A percentile compares a stretch with the other conserved stretches of the same genome.
Evolutionary conservation across 1,140 invertebrate genomes (phyloP).

Genomic region (Platorchestia sp.): DNA sequence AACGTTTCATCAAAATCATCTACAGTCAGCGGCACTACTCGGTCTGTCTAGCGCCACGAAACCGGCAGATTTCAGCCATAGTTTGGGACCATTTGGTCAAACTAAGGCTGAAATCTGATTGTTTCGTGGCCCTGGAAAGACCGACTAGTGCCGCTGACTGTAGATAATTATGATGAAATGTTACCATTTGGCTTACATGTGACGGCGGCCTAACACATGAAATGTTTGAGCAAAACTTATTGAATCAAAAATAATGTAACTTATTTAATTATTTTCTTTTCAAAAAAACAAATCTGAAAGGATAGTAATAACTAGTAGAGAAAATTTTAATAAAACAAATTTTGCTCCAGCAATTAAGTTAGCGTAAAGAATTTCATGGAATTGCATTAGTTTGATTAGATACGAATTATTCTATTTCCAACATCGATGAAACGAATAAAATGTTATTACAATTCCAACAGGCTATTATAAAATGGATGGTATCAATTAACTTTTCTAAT

Average conservation of each 20-base stretch:
- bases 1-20: no score
- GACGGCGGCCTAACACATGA: background rate
- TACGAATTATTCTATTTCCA: background rate
- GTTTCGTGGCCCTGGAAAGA: no score
- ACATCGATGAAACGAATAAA: background rate
- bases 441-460: background rate
- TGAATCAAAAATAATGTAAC: background rate
- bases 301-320: background rate
- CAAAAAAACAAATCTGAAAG: background rate
- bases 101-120: background rate
- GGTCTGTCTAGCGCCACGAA: no score
- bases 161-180: no score
- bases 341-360: background rate
- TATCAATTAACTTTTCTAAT: background rate
- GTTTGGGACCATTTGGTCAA: background rate
- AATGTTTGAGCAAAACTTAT: background rate
- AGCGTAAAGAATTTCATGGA: background rate
- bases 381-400: constrained; percentile 10
- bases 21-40: no score
- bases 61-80: no score
- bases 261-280: background rate
- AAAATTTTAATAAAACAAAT: background rate
- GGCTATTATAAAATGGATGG: background rate
- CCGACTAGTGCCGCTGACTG: no score
- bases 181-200: no score